Conservation (phyloP, 2,888 invertebrate species). For the Acanthosepion pharaonis region DNA sequence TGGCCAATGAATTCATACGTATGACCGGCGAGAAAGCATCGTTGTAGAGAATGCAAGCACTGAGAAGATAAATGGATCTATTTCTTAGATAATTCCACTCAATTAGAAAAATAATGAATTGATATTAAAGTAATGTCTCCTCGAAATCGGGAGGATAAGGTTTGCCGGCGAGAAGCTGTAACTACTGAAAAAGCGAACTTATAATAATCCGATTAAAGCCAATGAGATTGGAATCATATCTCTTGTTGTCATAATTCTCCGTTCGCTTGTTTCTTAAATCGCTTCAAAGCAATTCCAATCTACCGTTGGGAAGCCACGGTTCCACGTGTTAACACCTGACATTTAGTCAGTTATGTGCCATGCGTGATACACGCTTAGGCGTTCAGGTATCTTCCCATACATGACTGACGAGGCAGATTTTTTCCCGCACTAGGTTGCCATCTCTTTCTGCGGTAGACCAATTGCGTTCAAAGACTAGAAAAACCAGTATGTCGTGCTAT, state of each 20-base stretch:
- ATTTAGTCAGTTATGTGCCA: too few species aligned
- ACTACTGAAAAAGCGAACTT: background rate
- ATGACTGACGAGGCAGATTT: too few species aligned
- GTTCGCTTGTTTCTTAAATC: background rate
- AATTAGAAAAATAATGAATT: slow-evolving; percentile 33
- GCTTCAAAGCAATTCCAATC: background rate
- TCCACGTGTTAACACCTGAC: background rate
- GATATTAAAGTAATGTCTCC: background rate
- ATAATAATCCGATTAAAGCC: background rate
- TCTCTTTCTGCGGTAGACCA: too few species aligned
- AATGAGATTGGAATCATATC: background rate
- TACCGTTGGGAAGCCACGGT: background rate
- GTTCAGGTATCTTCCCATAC: too few species aligned
- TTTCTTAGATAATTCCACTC: slow-evolving; percentile 1
- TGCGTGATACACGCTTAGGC: too few species aligned
- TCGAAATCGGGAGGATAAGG: background rate
- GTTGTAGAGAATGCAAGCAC: background rate
- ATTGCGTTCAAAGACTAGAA: too few species aligned
- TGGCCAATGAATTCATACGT: background rate
- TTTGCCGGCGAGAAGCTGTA: background rate
- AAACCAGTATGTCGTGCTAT: too few species aligned
- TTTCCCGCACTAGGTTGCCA: too few species aligned
- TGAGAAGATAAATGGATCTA: slow-evolving; percentile 10
- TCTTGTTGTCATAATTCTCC: background rate
- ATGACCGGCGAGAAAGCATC: background rate